A percentile compares a stretch with the other conserved stretches of the same genome.
Conservation (phyloP, 2,797 vertebrate genomes). For the Enteromius argenteus region DNA sequence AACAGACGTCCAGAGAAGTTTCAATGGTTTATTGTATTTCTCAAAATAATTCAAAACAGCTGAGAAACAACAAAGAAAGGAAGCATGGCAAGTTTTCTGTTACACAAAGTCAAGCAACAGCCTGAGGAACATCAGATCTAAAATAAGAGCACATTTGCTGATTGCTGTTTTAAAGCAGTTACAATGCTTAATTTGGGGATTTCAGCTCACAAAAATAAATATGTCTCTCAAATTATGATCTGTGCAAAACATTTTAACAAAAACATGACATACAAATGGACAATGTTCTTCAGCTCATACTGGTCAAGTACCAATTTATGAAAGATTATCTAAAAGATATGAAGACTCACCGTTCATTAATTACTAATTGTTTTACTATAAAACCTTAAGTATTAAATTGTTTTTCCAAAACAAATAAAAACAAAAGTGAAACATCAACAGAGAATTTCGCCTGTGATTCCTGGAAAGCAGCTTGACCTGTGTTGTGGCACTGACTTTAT, state of each 20-base stretch:
- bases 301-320: neutral
- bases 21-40: constrained; percentile 29
- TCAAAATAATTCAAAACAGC: constrained; percentile 37
- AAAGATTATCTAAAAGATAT: neutral
- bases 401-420: neutral
- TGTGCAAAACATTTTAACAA: neutral
- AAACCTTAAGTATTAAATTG: neutral
- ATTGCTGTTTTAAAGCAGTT: neutral
- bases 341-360: neutral
- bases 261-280: neutral
- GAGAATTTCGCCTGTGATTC: constrained; percentile 38
- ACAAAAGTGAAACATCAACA: neutral
- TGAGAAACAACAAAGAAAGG: constrained; percentile 24
- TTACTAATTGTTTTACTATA: neutral
- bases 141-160: neutral
- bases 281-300: neutral
- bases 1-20: constrained; percentile 14
- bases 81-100: constrained; percentile 3
- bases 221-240: neutral
- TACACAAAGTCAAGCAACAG: neutral
- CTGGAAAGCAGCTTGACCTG: constrained; percentile 58
- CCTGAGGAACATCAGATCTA: neutral
- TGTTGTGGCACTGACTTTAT: constrained; percentile 50
- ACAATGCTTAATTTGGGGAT: neutral
- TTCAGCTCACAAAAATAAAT: neutral